phyloP scores from a whole-genome alignment of 2,888 invertebrate species.

The Acanthosepion lycidas region DNA sequence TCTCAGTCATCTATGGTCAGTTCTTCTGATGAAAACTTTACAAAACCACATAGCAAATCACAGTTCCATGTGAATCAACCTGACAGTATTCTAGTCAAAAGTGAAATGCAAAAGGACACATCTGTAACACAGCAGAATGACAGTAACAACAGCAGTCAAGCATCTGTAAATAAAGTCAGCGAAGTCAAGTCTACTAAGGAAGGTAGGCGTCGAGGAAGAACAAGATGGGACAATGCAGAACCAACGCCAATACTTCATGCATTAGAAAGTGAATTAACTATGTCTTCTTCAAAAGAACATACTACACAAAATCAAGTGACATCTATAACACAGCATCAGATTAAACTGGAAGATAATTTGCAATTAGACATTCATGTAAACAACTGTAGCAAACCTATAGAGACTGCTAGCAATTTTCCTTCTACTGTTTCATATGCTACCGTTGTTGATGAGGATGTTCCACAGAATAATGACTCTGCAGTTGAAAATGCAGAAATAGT shows the following conservation, averaged over 20 bases:
- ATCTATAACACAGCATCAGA: neutral
- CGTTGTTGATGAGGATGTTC: neutral
- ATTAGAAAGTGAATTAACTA: neutral
- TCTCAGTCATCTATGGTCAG: constrained; percentile 6
- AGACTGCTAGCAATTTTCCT: neutral
- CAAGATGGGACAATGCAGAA: neutral
- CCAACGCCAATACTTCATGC: neutral
- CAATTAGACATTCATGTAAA: neutral
- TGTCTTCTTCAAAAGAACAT: neutral
- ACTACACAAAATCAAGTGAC: neutral
- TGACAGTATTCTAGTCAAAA: neutral
- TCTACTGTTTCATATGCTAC: neutral
- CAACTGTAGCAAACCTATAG: neutral
- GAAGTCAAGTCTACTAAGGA: neutral
- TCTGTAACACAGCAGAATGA: neutral
- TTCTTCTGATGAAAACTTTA: constrained; percentile 39
- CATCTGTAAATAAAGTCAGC: neutral
- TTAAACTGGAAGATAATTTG: neutral
- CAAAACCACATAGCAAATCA: neutral
- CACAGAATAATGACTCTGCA: neutral
- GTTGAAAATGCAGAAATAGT: neutral
- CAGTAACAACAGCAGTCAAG: neutral
- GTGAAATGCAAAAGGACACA: neutral
- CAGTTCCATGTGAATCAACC: neutral
- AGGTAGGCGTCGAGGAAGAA: neutral